These are phyloP conservation scores for Hemiscyllium ocellatum DNA, from an alignment of 2,113 vertebrate species.

Conservation along the genomic window DNA sequence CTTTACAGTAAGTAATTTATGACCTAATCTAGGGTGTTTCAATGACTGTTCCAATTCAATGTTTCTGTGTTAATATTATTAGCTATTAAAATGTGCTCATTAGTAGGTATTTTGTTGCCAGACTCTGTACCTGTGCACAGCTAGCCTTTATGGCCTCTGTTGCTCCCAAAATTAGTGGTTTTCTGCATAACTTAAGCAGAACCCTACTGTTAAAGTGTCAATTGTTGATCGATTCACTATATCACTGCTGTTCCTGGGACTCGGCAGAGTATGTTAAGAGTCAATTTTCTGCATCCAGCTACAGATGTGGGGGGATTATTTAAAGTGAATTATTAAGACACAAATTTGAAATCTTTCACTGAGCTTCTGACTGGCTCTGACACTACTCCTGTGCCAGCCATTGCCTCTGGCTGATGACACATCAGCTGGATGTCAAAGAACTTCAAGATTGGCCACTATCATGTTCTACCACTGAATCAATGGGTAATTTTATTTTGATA, in stretches of 20 bases:
- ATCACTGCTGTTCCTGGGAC: neutral
- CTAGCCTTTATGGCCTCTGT: neutral
- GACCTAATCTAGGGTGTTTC: neutral
- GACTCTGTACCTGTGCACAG: neutral
- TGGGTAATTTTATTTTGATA: neutral
- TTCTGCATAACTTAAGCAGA: neutral
- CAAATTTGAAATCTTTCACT: neutral
- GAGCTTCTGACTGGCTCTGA: neutral
- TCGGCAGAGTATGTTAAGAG: neutral
- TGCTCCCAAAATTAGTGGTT: neutral
- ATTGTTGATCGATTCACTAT: neutral
- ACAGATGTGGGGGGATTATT: neutral
- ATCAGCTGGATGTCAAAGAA: neutral
- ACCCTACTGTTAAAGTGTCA: neutral
- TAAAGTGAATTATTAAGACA: neutral
- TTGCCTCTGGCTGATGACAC: neutral
- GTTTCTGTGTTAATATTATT: neutral
- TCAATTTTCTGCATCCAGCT: neutral
- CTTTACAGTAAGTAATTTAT: conserved; percentile 20
- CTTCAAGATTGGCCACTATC: neutral
- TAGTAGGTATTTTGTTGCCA: neutral
- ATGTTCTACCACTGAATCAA: neutral
- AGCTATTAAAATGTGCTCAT: neutral
- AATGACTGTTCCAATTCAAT: neutral
- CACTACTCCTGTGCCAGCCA: neutral